phyloP scores from a whole-genome alignment of 2,113 vertebrate species.

The Oxygymnocypris stewartii region DNA sequence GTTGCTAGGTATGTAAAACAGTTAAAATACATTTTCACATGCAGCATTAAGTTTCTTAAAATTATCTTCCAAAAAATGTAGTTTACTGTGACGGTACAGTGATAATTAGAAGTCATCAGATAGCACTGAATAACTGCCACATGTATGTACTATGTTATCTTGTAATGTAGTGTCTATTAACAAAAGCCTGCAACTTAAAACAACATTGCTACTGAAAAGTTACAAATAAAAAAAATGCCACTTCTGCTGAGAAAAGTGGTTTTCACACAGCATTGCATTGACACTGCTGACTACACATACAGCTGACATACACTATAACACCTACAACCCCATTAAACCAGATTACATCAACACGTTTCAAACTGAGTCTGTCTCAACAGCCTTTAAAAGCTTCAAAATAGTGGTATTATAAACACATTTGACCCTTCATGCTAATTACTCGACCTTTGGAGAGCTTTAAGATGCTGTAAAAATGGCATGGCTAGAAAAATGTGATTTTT shows the following conservation, averaged over 20 bases:
- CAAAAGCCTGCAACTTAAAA: background rate
- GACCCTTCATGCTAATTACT: background rate
- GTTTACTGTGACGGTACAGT: no score
- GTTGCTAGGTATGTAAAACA: no score
- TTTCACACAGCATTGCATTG: background rate
- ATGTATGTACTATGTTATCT: no score
- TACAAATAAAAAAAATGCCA: background rate
- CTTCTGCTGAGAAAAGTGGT: background rate
- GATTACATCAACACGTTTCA: background rate
- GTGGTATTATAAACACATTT: background rate
- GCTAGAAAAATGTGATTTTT: no score
- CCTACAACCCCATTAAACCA: conserved; percentile 4
- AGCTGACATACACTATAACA: conserved; percentile 5
- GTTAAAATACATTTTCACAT: no score
- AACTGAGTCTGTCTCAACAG: background rate
- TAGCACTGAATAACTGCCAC: no score
- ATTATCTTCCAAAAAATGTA: no score
- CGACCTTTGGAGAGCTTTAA: background rate
- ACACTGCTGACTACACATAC: background rate
- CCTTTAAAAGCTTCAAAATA: background rate
- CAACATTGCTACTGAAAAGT: background rate
- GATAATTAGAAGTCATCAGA: no score
- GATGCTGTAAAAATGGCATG: no score
- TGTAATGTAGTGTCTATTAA: background rate
- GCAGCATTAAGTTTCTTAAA: no score